Conservation (phyloP, 2,888 invertebrate species). For the Acleris cristana region DNA sequence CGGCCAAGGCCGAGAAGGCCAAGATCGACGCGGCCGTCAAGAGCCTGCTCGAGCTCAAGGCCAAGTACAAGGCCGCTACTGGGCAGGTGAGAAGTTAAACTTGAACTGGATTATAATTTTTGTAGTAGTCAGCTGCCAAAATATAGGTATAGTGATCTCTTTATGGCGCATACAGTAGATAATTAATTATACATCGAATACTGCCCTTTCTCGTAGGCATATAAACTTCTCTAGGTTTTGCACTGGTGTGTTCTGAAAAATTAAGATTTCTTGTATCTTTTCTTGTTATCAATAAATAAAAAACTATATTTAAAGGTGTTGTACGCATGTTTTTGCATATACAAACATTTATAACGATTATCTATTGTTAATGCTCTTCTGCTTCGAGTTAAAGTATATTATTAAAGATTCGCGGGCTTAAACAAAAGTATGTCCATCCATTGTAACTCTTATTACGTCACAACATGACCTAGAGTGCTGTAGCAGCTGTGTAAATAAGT, state of each 20-base stretch:
- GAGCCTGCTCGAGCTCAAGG: constrained; percentile 86
- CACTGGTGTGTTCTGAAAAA: too few relatives aligned
- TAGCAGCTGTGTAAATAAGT: constrained; percentile 34
- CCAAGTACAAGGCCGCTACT: constrained; percentile 85
- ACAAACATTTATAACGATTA: neutral
- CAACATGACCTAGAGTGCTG: constrained; percentile 23
- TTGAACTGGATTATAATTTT: too few relatives aligned
- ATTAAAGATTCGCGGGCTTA: neutral
- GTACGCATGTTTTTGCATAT: neutral
- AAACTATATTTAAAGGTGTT: too few relatives aligned
- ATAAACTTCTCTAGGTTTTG: too few relatives aligned
- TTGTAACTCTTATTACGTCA: constrained; percentile 25
- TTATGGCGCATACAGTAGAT: too few relatives aligned
- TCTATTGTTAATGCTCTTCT: neutral
- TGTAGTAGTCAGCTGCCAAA: too few relatives aligned
- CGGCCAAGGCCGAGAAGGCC: constrained; percentile 85
- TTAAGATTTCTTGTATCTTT: too few relatives aligned
- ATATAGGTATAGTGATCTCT: too few relatives aligned
- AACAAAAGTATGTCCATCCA: constrained; percentile 16
- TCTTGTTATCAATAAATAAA: too few relatives aligned
- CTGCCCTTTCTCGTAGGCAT: too few relatives aligned
- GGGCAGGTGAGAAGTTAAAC: constrained; percentile 38
- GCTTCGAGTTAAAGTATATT: neutral
- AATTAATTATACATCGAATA: too few relatives aligned
- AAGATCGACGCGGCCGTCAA: constrained; percentile 70